These are phyloP conservation scores for Phataginus tricuspis DNA, from an alignment of 2,797 vertebrate species.

Conservation along the genomic window DNA sequence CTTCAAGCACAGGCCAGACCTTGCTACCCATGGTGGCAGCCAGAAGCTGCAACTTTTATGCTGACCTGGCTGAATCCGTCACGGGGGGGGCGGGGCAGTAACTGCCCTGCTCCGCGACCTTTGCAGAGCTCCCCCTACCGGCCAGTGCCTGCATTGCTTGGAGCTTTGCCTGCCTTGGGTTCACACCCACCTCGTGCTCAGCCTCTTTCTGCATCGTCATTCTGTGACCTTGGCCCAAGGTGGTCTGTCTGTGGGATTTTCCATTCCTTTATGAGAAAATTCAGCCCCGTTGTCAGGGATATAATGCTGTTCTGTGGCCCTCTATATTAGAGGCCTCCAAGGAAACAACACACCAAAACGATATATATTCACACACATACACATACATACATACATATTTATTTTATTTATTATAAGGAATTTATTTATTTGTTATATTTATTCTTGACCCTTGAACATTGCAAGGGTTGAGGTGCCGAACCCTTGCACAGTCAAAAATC, in stretches of 20 bases:
- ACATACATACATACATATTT: no score
- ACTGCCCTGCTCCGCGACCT: background rate
- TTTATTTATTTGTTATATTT: no score
- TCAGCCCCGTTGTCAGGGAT: background rate
- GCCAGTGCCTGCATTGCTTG: background rate
- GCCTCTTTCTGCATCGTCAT: background rate
- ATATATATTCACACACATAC: background rate
- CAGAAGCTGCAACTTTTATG: background rate
- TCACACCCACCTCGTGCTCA: background rate
- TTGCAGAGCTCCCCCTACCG: background rate
- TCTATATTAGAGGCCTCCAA: background rate
- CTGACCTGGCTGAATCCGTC: background rate
- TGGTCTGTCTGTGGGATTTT: background rate
- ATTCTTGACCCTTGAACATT: no score
- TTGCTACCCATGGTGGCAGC: rapidly evolving
- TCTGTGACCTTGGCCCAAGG: background rate
- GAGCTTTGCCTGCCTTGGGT: background rate
- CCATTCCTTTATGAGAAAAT: background rate
- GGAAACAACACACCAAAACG: background rate
- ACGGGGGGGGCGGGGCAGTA: no score
- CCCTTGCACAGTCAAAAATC: no score
- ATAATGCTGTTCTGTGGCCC: background rate
- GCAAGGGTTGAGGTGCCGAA: no score
- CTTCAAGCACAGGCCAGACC: background rate
- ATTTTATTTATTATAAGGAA: no score